Percentiles rank a stretch among this genome's conserved stretches.
Evolutionary conservation across 2,888 invertebrate genomes (phyloP).

Genomic region (Drosophila peninsularis): DNA sequence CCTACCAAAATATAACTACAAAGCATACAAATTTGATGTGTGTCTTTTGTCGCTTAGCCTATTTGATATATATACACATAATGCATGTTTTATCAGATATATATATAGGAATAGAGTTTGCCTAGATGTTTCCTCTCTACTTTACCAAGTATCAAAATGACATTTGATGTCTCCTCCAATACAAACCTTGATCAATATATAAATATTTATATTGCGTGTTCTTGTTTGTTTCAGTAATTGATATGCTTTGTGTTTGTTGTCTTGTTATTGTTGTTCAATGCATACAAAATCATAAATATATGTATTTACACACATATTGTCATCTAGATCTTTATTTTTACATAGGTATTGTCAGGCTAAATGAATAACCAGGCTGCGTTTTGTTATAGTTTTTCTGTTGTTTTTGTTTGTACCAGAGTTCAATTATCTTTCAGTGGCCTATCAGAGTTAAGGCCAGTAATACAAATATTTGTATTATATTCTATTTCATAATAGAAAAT

Average conservation of each 20-base stretch:
- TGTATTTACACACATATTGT: conserved; percentile 10
- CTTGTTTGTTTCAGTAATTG: conserved; percentile 24
- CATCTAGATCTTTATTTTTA: conserved; percentile 27
- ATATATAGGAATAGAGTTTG: conserved; percentile 18
- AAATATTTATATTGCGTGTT: conserved; percentile 16
- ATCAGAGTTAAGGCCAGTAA: conserved; percentile 23
- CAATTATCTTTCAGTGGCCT: conserved; percentile 12
- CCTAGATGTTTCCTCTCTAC: conserved; percentile 51
- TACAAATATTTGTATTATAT: conserved; percentile 25
- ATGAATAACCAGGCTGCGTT: conserved; percentile 28
- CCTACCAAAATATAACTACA: conserved; percentile 53
- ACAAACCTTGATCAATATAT: conserved; percentile 56
- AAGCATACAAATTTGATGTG: conserved; percentile 22
- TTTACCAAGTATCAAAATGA: conserved; percentile 65
- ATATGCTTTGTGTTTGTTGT: conserved; percentile 31
- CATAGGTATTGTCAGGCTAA: conserved; percentile 25
- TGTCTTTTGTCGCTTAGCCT: conserved; percentile 36
- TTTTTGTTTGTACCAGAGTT: conserved; percentile 8
- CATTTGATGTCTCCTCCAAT: conserved; percentile 51
- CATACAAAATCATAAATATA: conserved; percentile 49
- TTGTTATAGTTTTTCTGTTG: neutral
- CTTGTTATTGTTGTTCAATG: conserved; percentile 44
- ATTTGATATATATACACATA: conserved; percentile 31
- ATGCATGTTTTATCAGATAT: conserved; percentile 18
- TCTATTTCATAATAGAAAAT: no score